phyloP scores from a whole-genome alignment of 1,140 invertebrate species.

The Paramacrobiotus metropolitanus region DNA sequence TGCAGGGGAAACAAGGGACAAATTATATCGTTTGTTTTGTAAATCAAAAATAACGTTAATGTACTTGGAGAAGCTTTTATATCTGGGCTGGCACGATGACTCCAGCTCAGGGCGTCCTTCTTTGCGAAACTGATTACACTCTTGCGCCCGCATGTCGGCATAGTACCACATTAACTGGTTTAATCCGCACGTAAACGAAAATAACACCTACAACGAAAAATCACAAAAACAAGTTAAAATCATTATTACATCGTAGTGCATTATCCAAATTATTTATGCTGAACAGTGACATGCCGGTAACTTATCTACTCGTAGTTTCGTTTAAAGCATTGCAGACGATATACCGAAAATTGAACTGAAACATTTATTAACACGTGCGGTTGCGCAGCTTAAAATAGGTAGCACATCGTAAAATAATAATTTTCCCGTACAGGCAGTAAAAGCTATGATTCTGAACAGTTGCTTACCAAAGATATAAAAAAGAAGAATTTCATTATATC shows the following conservation, averaged over 20 bases:
- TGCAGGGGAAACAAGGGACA: constrained; percentile 27
- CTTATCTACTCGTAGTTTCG: too few relatives aligned
- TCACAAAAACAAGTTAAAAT: too few relatives aligned
- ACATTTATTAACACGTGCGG: too few relatives aligned
- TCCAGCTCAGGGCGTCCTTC: not conserved
- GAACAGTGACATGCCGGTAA: too few relatives aligned
- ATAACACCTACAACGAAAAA: constrained; percentile 13
- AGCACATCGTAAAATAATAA: too few relatives aligned
- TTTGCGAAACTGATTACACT: constrained; percentile 15
- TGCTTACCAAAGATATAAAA: constrained; percentile 57
- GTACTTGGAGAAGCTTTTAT: constrained; percentile 4
- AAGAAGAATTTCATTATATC: constrained; percentile 95
- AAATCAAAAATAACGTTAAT: constrained; percentile 7
- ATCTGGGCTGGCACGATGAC: not conserved
- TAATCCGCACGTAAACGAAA: constrained; percentile 30
- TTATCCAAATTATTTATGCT: too few relatives aligned
- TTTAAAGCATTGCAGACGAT: too few relatives aligned
- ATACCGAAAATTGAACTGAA: too few relatives aligned
- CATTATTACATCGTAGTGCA: too few relatives aligned
- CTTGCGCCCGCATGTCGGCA: constrained; percentile 43
- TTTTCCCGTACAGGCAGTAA: too few relatives aligned
- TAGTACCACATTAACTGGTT: constrained; percentile 92
- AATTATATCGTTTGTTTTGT: not conserved
- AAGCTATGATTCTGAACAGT: too few relatives aligned
- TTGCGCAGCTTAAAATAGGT: too few relatives aligned